Base-by-base conservation (phyloP, 1,140 invertebrate genomes). In the Coptotermes formosanus region DNA sequence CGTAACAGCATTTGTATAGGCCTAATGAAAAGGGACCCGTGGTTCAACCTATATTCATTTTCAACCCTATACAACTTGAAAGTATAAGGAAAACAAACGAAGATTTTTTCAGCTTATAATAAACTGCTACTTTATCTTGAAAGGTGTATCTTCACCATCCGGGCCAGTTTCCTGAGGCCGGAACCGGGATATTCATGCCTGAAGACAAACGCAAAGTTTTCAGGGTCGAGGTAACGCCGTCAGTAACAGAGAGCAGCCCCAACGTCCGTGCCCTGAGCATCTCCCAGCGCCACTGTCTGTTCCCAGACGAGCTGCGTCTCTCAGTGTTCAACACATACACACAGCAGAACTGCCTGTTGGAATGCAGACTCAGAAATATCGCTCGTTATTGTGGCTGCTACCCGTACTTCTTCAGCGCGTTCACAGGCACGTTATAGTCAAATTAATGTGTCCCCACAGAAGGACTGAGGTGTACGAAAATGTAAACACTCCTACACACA, bases 281-380 rank as follows among this genome's bases (percentile, higher is more conserved):
- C 11, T 32, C 38, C 11, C 21, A 38, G 12, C 85, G 88, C 25
- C 86, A 87, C 21, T 89, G 88, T 75, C 86, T 88, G 30, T 89
- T 89, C 84, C 87, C 88, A 0, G 88, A 89, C 44, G 88, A 89
- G 75, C 83, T 82, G 30, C 82, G 87, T 1, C 85, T 89, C 21
- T 83, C 85, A 64, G 86, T 89, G n/a, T 88, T 87, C 55, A 87
- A 88, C 44, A 87, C 88, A 19, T 89, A 89, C 87, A 88, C 88
- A 4, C 83, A 88, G 84, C 87, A 83, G 19, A 88, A 87, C 8
- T 89, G 88, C 86, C 82, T 88, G 25, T 83, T 87, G 30, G 87
- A 89, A 52, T 89, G 88, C 75, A 87, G 88, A 12, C 75, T 88
- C 21, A 82, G 85, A 9, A 85, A 87, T 44, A 85, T 89, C 0